A percentile compares a stretch with the other conserved stretches of the same genome.
Evolutionary conservation across 1,140 invertebrate species (phyloP).

Genomic region (Drosophila lacertosa): DNA sequence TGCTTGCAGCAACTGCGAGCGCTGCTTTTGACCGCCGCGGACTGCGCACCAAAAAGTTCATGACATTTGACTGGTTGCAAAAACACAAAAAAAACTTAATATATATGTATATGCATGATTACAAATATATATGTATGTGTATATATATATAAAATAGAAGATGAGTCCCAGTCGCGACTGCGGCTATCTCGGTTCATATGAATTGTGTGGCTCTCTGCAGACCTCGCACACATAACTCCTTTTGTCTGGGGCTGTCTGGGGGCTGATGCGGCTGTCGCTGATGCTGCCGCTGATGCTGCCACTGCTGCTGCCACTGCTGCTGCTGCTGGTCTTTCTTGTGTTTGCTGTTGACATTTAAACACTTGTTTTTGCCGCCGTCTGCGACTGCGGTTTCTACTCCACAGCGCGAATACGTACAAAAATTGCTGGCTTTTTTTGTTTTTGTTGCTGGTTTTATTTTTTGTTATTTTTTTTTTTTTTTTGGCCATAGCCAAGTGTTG

Average conservation of each 20-base stretch:
- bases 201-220: slow-evolving; percentile 45
- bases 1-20: slow-evolving; percentile 6
- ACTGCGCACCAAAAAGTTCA: slow-evolving; percentile 67
- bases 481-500: slow-evolving; percentile 70
- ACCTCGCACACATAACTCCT: slow-evolving; percentile 48
- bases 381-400: slow-evolving; percentile 58
- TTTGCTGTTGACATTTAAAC: slow-evolving; percentile 80
- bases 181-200: slow-evolving; percentile 65
- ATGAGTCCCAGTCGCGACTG: slow-evolving; percentile 55
- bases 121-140: too few relatives aligned
- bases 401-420: slow-evolving; percentile 58
- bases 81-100: slow-evolving; percentile 11
- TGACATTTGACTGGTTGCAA: slow-evolving; percentile 65
- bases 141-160: slow-evolving; percentile 49
- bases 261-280: background rate
- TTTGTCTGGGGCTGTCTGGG: slow-evolving; percentile 44
- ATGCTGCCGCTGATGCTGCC: slow-evolving; percentile 15
- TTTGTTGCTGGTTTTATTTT: slow-evolving; percentile 22
- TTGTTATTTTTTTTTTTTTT: slow-evolving; percentile 26
- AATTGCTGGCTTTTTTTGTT: slow-evolving; percentile 34
- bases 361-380: slow-evolving; percentile 67
- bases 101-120: background rate
- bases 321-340: slow-evolving; percentile 61
- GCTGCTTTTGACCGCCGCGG: slow-evolving; percentile 48
- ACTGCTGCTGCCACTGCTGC: slow-evolving; percentile 38